These are phyloP conservation scores for Cotesia typhae DNA, from an alignment of 1,140 invertebrate species.

Conservation along the genomic window DNA sequence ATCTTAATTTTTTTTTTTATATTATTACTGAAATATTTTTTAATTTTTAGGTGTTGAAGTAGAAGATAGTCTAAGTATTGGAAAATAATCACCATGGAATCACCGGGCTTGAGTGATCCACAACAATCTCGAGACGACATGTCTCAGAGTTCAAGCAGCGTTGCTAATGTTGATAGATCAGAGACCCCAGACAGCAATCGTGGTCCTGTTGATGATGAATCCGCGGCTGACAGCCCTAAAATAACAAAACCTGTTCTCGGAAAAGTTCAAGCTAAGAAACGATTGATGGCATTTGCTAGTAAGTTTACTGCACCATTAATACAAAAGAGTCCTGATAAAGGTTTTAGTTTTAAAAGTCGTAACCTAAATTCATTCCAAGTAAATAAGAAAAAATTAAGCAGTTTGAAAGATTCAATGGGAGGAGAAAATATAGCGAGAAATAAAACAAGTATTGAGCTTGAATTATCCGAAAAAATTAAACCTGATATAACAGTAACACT, in stretches of 20 bases:
- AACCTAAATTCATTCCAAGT: slow-evolving; percentile 29
- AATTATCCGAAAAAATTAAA: background rate
- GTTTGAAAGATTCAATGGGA: slow-evolving; percentile 36
- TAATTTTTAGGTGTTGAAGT: background rate
- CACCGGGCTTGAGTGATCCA: slow-evolving; percentile 5
- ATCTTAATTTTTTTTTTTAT: background rate
- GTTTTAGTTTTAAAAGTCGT: slow-evolving; percentile 15
- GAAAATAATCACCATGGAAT: slow-evolving; percentile 20
- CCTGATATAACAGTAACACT: background rate
- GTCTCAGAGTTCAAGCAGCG: background rate
- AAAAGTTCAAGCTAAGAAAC: slow-evolving; percentile 63
- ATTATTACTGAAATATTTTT: background rate
- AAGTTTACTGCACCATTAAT: slow-evolving; percentile 54
- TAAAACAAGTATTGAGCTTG: background rate
- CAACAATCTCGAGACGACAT: background rate
- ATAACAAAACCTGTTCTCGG: slow-evolving; percentile 61
- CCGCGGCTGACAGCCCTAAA: slow-evolving; percentile 40
- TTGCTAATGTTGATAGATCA: slow-evolving; percentile 10
- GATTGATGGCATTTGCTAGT: slow-evolving; percentile 64
- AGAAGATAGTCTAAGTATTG: background rate
- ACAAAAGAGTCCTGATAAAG: slow-evolving; percentile 30
- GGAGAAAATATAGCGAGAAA: slow-evolving; percentile 37
- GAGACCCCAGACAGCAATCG: slow-evolving; percentile 34
- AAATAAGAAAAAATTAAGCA: slow-evolving; percentile 35
- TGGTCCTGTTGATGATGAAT: slow-evolving; percentile 24